Conservation (phyloP, 2,113 vertebrate genomes). For the Sciurus niger region DNA sequence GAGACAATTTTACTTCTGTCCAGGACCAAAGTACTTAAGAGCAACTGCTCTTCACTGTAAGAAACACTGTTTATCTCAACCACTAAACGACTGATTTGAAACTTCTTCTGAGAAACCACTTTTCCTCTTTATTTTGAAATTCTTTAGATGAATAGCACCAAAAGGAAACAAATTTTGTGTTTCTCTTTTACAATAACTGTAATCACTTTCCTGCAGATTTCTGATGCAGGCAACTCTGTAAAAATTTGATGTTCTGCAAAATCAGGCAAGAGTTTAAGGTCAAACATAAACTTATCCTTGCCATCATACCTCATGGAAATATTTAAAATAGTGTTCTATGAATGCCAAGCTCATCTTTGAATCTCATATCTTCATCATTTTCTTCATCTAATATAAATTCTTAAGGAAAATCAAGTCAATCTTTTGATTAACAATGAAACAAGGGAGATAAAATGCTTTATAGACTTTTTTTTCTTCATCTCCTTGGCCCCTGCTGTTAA, state of each 20-base stretch:
- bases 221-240: neutral
- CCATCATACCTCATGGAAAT: neutral
- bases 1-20: neutral
- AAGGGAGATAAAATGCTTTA: neutral
- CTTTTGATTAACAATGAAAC: conserved; percentile 41
- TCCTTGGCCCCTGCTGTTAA: neutral
- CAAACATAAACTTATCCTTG: neutral
- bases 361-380: neutral
- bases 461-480: neutral
- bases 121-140: neutral
- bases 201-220: conserved; percentile 6
- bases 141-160: neutral
- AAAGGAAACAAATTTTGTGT: neutral
- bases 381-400: neutral
- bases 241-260: conserved; percentile 51
- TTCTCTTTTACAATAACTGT: neutral
- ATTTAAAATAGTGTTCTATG: neutral
- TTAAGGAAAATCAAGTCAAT: conserved; percentile 32
- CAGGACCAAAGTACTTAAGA: neutral
- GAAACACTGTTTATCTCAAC: neutral
- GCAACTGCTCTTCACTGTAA: neutral
- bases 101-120: neutral
- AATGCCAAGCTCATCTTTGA: neutral
- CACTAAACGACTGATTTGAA: conserved; percentile 4
- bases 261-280: neutral